Evolutionary conservation across 2,888 invertebrate species (phyloP), one percentile per base, ranked within the genome.

Genomic region (Syritta pipiens): DNA sequence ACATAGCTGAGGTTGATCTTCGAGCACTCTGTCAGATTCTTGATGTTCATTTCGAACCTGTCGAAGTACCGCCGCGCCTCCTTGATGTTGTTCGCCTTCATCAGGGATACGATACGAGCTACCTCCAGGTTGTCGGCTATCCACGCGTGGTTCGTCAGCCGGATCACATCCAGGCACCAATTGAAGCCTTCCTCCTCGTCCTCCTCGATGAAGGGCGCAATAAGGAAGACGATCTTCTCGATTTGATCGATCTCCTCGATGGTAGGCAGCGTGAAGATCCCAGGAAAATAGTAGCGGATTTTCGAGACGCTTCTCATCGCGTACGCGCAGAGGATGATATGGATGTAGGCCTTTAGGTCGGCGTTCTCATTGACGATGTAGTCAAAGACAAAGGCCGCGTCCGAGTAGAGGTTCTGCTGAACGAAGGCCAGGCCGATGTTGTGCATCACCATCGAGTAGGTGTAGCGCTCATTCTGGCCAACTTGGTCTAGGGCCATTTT

Each of bases 401-500:
- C 81, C 0, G 68, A 59, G 46, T 63, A 81, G 17, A 51, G 10
- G 2, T 63, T 14, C 10, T 81, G 81, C 4, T 69, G 75, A 9
- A 81, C 62, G 32, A 81, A 42, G 0, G 69, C 59, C 14, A 75
- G 12, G 3, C 81, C 81, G n/a, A 81, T 69, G 20, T 81, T 81
- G 4, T 81, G 81, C 75, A 69, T 75, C 2, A 81, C 65, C 37
- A 44, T 46, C 1, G 42, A 42, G 30, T 81, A 81, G 5, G 24
- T 53, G 4, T 12, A 3, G 10, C 63, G 75, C 7, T 81, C 59
- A 12, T 81, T 75, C 20, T 68, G 75, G 12, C 75, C 81, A 6
- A 69, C 62, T 81, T 81, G 81, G 42, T 81, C 81, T 5, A 81
- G 17, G 7, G 81, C 62, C 81, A 68, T 81, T 69, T 81, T 81